phyloP scores from a whole-genome alignment of 1,140 invertebrate genomes.

The Venustaconcha ellipsiformis region DNA sequence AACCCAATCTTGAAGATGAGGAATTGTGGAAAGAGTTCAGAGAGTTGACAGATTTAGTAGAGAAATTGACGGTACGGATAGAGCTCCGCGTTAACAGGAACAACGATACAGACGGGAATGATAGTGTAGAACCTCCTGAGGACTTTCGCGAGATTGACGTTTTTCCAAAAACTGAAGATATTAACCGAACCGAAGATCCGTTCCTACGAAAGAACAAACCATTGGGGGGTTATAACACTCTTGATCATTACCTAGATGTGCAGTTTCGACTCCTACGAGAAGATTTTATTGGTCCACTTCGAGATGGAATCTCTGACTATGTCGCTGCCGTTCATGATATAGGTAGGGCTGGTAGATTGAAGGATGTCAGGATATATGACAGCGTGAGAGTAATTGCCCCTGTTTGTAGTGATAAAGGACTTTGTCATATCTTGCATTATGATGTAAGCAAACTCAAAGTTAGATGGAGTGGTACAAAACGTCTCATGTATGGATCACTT shows the following conservation, averaged over 20 bases:
- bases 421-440: slow-evolving; percentile 51
- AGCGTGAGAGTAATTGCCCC: slow-evolving; percentile 40
- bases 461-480: slow-evolving; percentile 69
- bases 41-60: too few relatives aligned
- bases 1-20: too few relatives aligned
- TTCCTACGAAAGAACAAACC: slow-evolving; percentile 75
- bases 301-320: slow-evolving; percentile 59
- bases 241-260: slow-evolving; percentile 81
- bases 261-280: slow-evolving; percentile 82
- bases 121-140: slow-evolving; percentile 20
- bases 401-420: slow-evolving; percentile 33
- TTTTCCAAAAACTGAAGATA: slow-evolving; percentile 59
- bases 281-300: slow-evolving; percentile 72
- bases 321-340: slow-evolving; percentile 15
- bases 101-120: too few relatives aligned
- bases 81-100: too few relatives aligned
- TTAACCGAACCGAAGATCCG: slow-evolving; percentile 27
- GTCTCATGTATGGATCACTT: slow-evolving; percentile 80
- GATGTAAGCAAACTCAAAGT: slow-evolving; percentile 51
- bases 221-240: slow-evolving; percentile 74
- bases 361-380: slow-evolving; percentile 53
- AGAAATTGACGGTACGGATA: too few relatives aligned
- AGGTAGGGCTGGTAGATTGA: slow-evolving; percentile 8
- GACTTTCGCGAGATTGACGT: slow-evolving; percentile 61
- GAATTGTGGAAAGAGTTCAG: too few relatives aligned